phyloP scores from a whole-genome alignment of 2,797 vertebrate genomes.

The Sphaeramia orbicularis region DNA sequence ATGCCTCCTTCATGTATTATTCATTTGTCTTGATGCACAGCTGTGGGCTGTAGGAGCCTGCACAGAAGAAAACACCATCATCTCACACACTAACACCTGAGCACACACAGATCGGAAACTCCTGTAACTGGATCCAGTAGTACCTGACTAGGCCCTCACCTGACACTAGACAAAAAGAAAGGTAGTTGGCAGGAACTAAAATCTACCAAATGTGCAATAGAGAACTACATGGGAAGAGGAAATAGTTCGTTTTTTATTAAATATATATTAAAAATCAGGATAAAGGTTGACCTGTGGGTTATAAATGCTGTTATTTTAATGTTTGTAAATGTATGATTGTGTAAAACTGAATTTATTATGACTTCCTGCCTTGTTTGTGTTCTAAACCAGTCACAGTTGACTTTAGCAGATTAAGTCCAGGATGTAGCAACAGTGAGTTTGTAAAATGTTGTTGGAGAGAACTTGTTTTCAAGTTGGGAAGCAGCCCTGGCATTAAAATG shows the following conservation, averaged over 20 bases:
- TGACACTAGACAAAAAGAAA: constrained; percentile 57
- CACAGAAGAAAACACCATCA: constrained; percentile 33
- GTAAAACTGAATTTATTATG: no score
- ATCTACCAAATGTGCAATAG: constrained; percentile 11
- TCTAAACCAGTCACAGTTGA: no score
- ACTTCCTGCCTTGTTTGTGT: neutral
- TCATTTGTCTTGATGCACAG: constrained; percentile 44
- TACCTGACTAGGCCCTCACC: constrained; percentile 47
- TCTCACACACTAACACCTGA: constrained; percentile 35
- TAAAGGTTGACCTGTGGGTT: no score
- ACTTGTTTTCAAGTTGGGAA: no score
- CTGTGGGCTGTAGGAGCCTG: constrained; percentile 32
- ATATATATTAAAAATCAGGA: neutral
- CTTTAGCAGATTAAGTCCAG: no score
- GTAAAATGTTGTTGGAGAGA: no score
- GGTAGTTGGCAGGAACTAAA: constrained; percentile 9
- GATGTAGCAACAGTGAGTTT: no score
- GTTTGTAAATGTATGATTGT: no score
- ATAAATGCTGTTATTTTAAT: no score
- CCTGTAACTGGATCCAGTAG: constrained; percentile 63
- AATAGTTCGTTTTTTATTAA: neutral
- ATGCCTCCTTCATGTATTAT: constrained; percentile 64
- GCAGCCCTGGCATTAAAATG: no score
- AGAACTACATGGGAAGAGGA: neutral
- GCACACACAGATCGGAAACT: constrained; percentile 64